phyloP scores from a whole-genome alignment of 2,113 vertebrate species.

The Forbesichthys papilliferus region DNA sequence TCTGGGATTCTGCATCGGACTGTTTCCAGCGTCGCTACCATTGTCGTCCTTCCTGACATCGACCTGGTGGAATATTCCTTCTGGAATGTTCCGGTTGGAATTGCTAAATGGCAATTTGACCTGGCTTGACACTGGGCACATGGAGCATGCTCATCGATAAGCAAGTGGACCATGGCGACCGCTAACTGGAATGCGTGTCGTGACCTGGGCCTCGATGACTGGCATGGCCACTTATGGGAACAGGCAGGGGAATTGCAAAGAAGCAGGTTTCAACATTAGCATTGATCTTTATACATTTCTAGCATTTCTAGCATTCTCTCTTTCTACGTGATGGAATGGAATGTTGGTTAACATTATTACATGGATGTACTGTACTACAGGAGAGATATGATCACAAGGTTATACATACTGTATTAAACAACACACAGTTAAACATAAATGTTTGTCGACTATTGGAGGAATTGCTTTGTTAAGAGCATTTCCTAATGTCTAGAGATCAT shows the following conservation, averaged over 20 bases:
- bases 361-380: neutral
- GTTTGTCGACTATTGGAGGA: too few relatives aligned
- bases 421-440: too few relatives aligned
- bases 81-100: conserved; percentile 73
- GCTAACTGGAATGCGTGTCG: conserved; percentile 54
- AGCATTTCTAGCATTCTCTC: too few relatives aligned
- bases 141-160: conserved; percentile 66
- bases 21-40: conserved; percentile 41
- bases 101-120: conserved; percentile 74
- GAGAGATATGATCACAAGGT: neutral
- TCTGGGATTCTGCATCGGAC: conserved; percentile 60
- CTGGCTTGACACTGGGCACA: conserved; percentile 66
- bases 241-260: conserved; percentile 33
- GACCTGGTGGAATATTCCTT: conserved; percentile 60
- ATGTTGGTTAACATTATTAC: conserved; percentile 27
- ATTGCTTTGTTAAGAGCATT: too few relatives aligned
- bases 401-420: too few relatives aligned
- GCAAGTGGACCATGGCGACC: conserved; percentile 68
- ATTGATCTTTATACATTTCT: conserved; percentile 15
- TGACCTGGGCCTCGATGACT: conserved; percentile 61
- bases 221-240: conserved; percentile 47
- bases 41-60: conserved; percentile 49
- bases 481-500: too few relatives aligned
- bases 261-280: conserved; percentile 35
- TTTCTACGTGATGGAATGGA: conserved; percentile 31